Evolutionary conservation across 2,113 vertebrate genomes (phyloP).

Genomic region (Pogonocichla stellata): DNA sequence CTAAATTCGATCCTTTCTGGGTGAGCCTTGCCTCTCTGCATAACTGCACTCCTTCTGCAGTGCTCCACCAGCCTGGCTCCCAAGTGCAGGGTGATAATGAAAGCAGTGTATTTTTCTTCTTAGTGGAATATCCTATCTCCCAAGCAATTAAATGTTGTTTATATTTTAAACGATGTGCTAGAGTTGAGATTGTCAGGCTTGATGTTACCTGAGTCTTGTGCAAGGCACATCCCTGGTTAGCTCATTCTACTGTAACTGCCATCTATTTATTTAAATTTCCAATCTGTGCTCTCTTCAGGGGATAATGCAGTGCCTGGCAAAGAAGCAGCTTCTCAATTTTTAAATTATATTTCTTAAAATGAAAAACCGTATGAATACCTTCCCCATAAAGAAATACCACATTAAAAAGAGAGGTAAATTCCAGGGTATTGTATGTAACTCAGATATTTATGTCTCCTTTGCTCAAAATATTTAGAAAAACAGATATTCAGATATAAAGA

Average conservation of each 20-base stretch:
- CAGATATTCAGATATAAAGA: neutral
- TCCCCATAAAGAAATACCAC: neutral
- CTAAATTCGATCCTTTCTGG: neutral
- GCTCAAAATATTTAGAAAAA: neutral
- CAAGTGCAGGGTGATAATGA: neutral
- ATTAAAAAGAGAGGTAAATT: neutral
- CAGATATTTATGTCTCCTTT: neutral
- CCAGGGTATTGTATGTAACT: neutral
- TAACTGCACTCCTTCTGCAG: neutral
- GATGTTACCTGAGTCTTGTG: conserved; percentile 69
- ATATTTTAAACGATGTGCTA: conserved; percentile 60
- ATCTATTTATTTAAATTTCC: conserved; percentile 77
- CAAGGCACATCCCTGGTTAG: conserved; percentile 52
- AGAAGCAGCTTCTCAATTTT: conserved; percentile 56
- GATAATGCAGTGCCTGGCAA: conserved; percentile 68
- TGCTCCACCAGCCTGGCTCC: neutral
- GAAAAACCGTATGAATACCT: conserved; percentile 49
- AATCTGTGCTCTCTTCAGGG: conserved; percentile 77
- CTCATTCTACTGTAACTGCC: conserved; percentile 63
- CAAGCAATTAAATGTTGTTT: conserved; percentile 74
- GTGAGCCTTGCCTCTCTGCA: conserved; percentile 13
- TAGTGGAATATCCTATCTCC: conserved; percentile 47
- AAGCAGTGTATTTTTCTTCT: conserved; percentile 46
- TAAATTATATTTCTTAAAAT: conserved; percentile 60
- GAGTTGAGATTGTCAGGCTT: conserved; percentile 61